A percentile compares a stretch with the other conserved stretches of the same genome.
Conservation (phyloP, 2,113 vertebrate genomes). For the Apodemus sylvaticus region DNA sequence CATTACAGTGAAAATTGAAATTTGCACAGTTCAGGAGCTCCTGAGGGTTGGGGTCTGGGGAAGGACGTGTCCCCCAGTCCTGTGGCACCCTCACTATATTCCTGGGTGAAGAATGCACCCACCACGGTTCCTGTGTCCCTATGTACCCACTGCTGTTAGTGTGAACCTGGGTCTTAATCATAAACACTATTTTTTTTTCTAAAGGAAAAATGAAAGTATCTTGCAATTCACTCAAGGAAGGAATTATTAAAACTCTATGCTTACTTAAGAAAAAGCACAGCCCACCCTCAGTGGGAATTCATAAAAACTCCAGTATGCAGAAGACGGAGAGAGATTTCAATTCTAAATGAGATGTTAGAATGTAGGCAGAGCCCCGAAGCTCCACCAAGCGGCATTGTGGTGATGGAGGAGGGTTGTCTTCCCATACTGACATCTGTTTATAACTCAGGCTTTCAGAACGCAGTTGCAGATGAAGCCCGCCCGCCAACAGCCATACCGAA, state of each 20-base stretch:
- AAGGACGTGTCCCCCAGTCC: neutral
- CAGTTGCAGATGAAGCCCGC: constrained; percentile 83
- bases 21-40: neutral
- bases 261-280: constrained; percentile 23
- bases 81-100: neutral
- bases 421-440: constrained; percentile 74
- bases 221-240: neutral
- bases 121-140: neutral
- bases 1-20: neutral
- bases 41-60: neutral
- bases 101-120: too few species aligned
- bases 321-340: constrained; percentile 46
- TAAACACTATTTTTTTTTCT: neutral
- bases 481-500: constrained; percentile 82
- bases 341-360: constrained; percentile 55
- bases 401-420: constrained; percentile 58
- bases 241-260: neutral
- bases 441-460: constrained; percentile 78
- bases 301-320: neutral
- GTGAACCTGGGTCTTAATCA: neutral
- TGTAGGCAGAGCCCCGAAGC: constrained; percentile 5
- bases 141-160: neutral
- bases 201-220: neutral
- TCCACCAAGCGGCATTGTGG: neutral
- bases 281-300: neutral